Base-by-base conservation (phyloP, 1,140 invertebrate species). In the Drosophila orosa region DNA sequence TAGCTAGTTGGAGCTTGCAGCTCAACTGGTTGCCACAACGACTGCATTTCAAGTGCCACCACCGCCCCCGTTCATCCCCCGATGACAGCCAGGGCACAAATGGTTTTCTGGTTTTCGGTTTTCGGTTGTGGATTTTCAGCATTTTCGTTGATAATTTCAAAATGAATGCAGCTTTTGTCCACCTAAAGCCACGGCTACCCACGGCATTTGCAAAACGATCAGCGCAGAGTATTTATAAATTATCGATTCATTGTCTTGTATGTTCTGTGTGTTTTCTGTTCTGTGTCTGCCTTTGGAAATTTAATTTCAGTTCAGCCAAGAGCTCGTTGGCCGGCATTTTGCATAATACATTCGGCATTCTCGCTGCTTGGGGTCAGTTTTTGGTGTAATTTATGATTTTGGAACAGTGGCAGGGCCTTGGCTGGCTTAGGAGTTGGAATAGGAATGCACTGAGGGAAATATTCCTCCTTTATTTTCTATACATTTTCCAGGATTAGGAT, bases 371-470 rank as follows among this genome's bases (percentile, higher is more conserved):
- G 48, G 74, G 69, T 61, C 75, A 67, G 66, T 79, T 82, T 86
- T 76, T 39, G 75, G 27, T 82, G 78, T 79, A 83, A 87, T 87
- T 86, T 86, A 87, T 86, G 83, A 77, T 54, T 74, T 71, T 86
- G 25, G 22, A 17, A 40, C 17, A 31, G 27, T 12, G 17, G 15
- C 47, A 24, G 47, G 17, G 17, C 12, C 29, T 42, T 31, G 55
- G 10, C 27, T 12, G 47, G 47, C 37, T 44, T 3, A 56, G 37
- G 29, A 17, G 8, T 48, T 24, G 19, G 9, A 29, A 22, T 27
- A 6, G 17, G 10, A 52, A n/a, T 47, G 15, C 19, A 65, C 19
- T 19, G 27, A 10, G 4, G 1, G 8, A 29, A 58, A n/a, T n/a
- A n/a, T n/a, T n/a, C n/a, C n/a, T n/a, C n/a, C n/a, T n/a, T n/a